phyloP scores from a whole-genome alignment of 2,888 invertebrate genomes.

The Celastrina argiolus region DNA sequence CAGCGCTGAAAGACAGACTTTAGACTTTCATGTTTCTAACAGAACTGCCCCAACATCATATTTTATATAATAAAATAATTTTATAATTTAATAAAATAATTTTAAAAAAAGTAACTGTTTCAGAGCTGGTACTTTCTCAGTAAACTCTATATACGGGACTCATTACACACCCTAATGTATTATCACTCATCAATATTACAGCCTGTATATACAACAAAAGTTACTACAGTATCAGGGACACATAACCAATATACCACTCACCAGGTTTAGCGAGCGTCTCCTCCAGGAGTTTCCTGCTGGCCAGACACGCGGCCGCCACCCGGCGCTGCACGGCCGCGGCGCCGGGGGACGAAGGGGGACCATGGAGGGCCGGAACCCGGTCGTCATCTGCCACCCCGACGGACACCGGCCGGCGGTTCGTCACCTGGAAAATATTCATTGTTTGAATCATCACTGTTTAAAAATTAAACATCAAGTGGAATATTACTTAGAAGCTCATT shows the following conservation, averaged over 20 bases:
- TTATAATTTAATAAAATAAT: too few species aligned
- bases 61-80: too few species aligned
- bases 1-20: too few species aligned
- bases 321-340: slow-evolving; percentile 53
- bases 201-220: too few species aligned
- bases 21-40: too few species aligned
- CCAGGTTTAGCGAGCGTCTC: slow-evolving; percentile 79
- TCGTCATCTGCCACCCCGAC: slow-evolving; percentile 54
- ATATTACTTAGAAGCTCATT: too few species aligned
- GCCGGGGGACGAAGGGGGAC: slow-evolving; percentile 64
- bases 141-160: too few species aligned
- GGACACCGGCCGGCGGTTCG: slow-evolving; percentile 59
- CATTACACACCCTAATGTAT: too few species aligned
- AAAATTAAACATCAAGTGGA: not conserved
- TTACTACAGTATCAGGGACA: not conserved
- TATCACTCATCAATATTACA: too few species aligned
- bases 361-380: slow-evolving; percentile 64
- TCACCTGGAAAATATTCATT: slow-evolving; percentile 47
- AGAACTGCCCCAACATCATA: too few species aligned
- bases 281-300: slow-evolving; percentile 83
- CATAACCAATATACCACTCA: slow-evolving; percentile 39
- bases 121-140: too few species aligned
- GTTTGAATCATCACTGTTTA: not conserved
- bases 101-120: too few species aligned
- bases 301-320: slow-evolving; percentile 65